These are phyloP conservation scores for Procambarus virginalis DNA, from an alignment of 1,140 invertebrate genomes.

Conservation along the genomic window DNA sequence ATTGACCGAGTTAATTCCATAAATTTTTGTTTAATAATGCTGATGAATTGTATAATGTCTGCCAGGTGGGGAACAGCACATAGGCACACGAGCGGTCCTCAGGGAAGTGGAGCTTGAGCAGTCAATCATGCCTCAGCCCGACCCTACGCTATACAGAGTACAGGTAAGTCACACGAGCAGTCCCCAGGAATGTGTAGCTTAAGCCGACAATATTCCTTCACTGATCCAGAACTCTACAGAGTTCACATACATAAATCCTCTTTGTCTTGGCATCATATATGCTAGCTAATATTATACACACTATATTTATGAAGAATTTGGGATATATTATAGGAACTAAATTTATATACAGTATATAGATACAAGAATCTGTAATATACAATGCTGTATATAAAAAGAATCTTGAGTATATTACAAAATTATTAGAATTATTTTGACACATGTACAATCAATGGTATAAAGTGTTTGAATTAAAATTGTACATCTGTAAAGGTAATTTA, in stretches of 20 bases:
- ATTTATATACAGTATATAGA: not conserved
- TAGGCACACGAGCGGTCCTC: conserved; percentile 85
- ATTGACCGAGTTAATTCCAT: too few species aligned
- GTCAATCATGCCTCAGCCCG: conserved; percentile 81
- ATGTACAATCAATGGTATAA: too few species aligned
- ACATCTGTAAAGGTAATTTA: too few species aligned
- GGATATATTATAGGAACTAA: not conserved
- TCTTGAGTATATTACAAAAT: too few species aligned
- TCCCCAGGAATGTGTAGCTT: not conserved
- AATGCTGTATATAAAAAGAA: not conserved
- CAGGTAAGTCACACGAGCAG: conserved; percentile 70
- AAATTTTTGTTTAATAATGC: not conserved
- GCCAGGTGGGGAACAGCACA: conserved; percentile 82
- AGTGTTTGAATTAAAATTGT: too few species aligned
- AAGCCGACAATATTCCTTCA: not conserved
- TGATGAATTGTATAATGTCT: conserved; percentile 13
- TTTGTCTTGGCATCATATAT: not conserved
- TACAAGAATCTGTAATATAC: not conserved
- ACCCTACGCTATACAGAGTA: conserved; percentile 83
- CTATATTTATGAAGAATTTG: not conserved
- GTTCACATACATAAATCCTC: too few species aligned
- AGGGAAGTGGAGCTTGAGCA: conserved; percentile 89
- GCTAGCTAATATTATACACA: not conserved
- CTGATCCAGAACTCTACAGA: not conserved
- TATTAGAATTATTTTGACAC: too few species aligned